These are phyloP conservation scores for Rhynchophorus ferrugineus DNA, from an alignment of 1,140 invertebrate genomes.

Conservation along the genomic window DNA sequence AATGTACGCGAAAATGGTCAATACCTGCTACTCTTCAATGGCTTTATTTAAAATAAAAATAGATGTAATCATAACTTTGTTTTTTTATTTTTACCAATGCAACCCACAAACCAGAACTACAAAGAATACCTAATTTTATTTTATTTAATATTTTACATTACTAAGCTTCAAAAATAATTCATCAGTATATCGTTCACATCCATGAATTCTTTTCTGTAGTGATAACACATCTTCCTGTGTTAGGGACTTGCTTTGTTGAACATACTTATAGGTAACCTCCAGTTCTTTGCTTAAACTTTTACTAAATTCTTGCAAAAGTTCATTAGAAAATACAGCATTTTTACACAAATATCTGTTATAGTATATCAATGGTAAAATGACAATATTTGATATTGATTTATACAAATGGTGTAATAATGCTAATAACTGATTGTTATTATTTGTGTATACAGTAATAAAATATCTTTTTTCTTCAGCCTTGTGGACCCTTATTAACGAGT, in stretches of 20 bases:
- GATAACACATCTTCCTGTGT: too few relatives aligned
- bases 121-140: neutral
- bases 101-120: neutral
- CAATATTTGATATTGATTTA: neutral
- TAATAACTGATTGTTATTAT: neutral
- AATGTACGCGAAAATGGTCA: conserved; percentile 5
- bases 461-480: neutral
- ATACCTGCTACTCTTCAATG: neutral
- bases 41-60: conserved; percentile 5
- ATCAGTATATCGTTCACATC: conserved; percentile 1
- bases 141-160: conserved; percentile 2
- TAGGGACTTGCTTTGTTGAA: neutral
- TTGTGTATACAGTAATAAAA: neutral
- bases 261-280: neutral
- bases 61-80: neutral
- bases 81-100: neutral
- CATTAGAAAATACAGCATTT: neutral
- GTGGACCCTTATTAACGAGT: conserved; percentile 1
- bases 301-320: conserved; percentile 3
- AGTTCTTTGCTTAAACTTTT: conserved; percentile 1
- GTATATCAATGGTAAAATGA: neutral
- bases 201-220: neutral
- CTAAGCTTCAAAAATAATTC: neutral
- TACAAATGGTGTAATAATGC: conserved; percentile 3
- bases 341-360: neutral